These are phyloP conservation scores for Propithecus coquereli DNA, from an alignment of 2,113 vertebrate genomes.

Conservation along the genomic window DNA sequence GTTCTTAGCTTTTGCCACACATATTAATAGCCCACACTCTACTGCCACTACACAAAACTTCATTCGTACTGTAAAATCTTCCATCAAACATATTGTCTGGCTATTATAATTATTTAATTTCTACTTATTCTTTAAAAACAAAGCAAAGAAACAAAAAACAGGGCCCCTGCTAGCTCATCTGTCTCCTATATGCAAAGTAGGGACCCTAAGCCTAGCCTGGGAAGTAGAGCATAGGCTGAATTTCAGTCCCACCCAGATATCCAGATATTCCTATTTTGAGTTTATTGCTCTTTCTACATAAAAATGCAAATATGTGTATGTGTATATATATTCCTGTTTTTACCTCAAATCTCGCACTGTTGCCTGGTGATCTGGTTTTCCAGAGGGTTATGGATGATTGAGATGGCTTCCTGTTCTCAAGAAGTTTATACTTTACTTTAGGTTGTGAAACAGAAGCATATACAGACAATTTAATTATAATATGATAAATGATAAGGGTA, in stretches of 20 bases:
- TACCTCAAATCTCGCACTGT: background rate
- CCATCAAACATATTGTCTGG: background rate
- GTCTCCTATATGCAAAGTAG: background rate
- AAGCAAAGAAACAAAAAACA: background rate
- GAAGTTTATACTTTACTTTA: background rate
- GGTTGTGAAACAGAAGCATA: background rate
- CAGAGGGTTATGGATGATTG: background rate
- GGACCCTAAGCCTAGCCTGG: background rate
- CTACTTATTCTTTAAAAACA: background rate
- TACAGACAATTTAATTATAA: background rate
- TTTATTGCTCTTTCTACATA: background rate
- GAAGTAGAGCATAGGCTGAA: background rate
- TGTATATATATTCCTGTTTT: background rate
- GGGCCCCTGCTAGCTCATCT: background rate
- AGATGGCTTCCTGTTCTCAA: background rate
- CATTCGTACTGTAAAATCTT: background rate
- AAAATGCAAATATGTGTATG: background rate
- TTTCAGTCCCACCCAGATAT: background rate
- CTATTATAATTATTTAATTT: background rate
- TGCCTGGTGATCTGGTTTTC: background rate
- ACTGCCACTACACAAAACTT: background rate
- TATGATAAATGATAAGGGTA: background rate
- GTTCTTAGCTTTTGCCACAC: background rate
- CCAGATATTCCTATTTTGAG: background rate
- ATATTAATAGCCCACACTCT: background rate